These are phyloP conservation scores for Coleophora flavipennella DNA, from an alignment of 2,888 invertebrate species.

Conservation along the genomic window DNA sequence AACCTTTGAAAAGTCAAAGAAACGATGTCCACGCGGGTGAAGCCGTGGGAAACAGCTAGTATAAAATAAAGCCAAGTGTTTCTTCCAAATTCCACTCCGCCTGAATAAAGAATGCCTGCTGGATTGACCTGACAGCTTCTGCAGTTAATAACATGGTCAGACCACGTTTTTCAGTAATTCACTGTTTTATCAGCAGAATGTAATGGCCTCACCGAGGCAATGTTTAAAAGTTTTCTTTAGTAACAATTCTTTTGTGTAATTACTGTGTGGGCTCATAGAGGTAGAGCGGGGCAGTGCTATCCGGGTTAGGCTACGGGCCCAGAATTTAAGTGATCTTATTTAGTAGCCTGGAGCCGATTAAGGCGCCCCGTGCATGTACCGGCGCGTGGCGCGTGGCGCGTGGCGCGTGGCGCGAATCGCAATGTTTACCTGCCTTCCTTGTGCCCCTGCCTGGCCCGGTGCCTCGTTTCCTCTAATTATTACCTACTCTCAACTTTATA, in stretches of 20 bases:
- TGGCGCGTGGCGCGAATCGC: slow-evolving; percentile 53
- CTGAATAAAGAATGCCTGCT: slow-evolving; percentile 18
- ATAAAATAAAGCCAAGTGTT: no score
- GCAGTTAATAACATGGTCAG: slow-evolving; percentile 32
- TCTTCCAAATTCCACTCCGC: slow-evolving; percentile 1
- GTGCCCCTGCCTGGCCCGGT: no score
- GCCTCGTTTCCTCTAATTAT: slow-evolving; percentile 51
- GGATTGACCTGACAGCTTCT: slow-evolving; percentile 22
- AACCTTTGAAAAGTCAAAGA: no score
- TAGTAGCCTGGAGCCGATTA: slow-evolving; percentile 50
- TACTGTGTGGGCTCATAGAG: slow-evolving; percentile 52
- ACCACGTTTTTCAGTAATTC: slow-evolving; percentile 33
- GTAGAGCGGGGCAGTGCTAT: slow-evolving; percentile 51
- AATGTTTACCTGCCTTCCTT: slow-evolving; percentile 40
- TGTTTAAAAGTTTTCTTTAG: slow-evolving; percentile 44
- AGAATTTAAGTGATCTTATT: slow-evolving; percentile 70
- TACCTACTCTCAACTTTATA: slow-evolving; percentile 25
- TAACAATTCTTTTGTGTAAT: slow-evolving; percentile 63
- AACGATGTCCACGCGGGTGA: no score
- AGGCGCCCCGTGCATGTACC: slow-evolving; percentile 35
- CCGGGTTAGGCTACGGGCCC: slow-evolving; percentile 51
- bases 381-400: slow-evolving; percentile 52
- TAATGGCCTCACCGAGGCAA: slow-evolving; percentile 35
- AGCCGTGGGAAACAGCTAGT: no score
- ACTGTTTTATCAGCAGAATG: slow-evolving; percentile 29